Percentiles rank a stretch among this genome's conserved stretches.
Conservation (phyloP, 1,140 invertebrate species). For the Trichoplusia ni region DNA sequence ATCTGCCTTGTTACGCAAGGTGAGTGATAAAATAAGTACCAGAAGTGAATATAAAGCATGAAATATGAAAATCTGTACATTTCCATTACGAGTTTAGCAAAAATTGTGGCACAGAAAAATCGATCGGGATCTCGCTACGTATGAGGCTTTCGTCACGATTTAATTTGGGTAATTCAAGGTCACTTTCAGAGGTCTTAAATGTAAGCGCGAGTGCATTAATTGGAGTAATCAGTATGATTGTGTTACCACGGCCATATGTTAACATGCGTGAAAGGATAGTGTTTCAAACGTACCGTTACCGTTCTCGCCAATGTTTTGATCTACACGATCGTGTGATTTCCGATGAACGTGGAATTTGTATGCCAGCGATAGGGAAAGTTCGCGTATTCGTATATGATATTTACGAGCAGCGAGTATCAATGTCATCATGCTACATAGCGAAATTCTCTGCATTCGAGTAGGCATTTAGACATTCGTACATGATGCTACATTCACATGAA, state of each 20-base stretch:
- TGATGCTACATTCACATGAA: neutral
- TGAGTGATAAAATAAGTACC: slow-evolving; percentile 49
- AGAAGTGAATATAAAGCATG: slow-evolving; percentile 24
- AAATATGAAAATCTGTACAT: slow-evolving; percentile 9
- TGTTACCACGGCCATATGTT: slow-evolving; percentile 72
- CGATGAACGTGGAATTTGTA: slow-evolving; percentile 23
- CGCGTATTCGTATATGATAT: slow-evolving; percentile 17
- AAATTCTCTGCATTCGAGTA: neutral
- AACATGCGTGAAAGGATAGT: slow-evolving; percentile 68
- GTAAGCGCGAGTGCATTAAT: slow-evolving; percentile 48
- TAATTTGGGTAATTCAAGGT: slow-evolving; percentile 57
- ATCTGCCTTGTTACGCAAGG: slow-evolving; percentile 64
- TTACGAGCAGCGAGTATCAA: slow-evolving; percentile 3
- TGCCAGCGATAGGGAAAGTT: slow-evolving; percentile 33
- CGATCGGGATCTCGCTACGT: slow-evolving; percentile 52
- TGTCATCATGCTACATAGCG: neutral
- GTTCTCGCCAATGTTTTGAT: slow-evolving; percentile 46
- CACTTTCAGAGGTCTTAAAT: slow-evolving; percentile 46
- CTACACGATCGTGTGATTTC: slow-evolving; percentile 31
- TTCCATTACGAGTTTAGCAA: slow-evolving; percentile 8
- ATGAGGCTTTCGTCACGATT: slow-evolving; percentile 52
- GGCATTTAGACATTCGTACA: neutral
- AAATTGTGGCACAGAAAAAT: slow-evolving; percentile 54
- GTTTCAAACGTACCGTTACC: slow-evolving; percentile 69
- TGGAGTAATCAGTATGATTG: slow-evolving; percentile 63